phyloP scores from a whole-genome alignment of 2,797 vertebrate species.

The Cossypha caffra region DNA sequence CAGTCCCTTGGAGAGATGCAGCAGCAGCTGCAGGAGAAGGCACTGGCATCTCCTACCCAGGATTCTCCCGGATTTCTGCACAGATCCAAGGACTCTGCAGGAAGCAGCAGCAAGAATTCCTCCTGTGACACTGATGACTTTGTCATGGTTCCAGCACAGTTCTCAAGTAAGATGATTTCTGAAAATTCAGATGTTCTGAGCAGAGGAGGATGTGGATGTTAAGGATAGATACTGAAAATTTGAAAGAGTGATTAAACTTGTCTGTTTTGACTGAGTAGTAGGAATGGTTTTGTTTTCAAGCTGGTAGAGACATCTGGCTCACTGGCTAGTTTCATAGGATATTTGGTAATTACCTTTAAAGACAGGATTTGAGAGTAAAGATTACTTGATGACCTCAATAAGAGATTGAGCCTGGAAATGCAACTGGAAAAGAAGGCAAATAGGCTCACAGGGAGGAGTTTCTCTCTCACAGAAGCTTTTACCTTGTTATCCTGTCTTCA shows the following conservation, averaged over 20 bases:
- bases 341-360: constrained; percentile 9
- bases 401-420: constrained; percentile 9
- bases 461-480: background rate
- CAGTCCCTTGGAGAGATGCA: constrained; percentile 88
- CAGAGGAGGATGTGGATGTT: background rate
- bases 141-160: constrained; percentile 91
- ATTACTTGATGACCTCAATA: background rate
- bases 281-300: background rate
- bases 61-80: constrained; percentile 81
- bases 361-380: background rate
- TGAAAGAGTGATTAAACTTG: background rate
- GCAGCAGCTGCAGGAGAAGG: constrained; percentile 81
- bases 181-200: background rate
- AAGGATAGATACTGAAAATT: background rate
- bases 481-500: background rate
- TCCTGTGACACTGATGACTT: constrained; percentile 90
- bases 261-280: background rate
- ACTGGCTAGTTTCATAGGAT: background rate
- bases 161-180: constrained; percentile 79
- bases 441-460: background rate
- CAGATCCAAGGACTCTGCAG: constrained; percentile 82
- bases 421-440: background rate
- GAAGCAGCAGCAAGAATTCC: constrained; percentile 91
- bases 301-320: background rate
- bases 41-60: constrained; percentile 79